Evolutionary conservation across 2,888 invertebrate species (phyloP).

Genomic region (Lypha dubia): DNA sequence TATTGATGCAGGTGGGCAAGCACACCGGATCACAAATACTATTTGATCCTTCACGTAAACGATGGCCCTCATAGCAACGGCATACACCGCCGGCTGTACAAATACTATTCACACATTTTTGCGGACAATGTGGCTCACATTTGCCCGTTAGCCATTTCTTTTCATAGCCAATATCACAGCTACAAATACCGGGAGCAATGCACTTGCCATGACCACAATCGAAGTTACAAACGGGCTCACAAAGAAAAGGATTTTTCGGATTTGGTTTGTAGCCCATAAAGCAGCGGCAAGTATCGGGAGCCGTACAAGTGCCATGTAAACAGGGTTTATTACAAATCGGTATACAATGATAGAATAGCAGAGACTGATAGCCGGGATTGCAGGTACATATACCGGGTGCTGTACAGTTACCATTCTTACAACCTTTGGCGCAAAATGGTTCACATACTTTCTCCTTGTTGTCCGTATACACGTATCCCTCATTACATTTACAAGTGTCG

Average conservation of each 20-base stretch:
- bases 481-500: slow-evolving; percentile 81
- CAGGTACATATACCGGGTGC: slow-evolving; percentile 82
- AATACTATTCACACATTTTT: slow-evolving; percentile 81
- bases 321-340: slow-evolving; percentile 79
- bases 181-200: slow-evolving; percentile 80
- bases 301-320: slow-evolving; percentile 79
- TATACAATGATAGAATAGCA: slow-evolving; percentile 78
- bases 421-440: slow-evolving; percentile 77
- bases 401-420: slow-evolving; percentile 83
- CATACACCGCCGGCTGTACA: slow-evolving; percentile 85
- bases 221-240: slow-evolving; percentile 79
- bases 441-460: slow-evolving; percentile 79
- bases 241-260: slow-evolving; percentile 72
- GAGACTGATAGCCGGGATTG: slow-evolving; percentile 78
- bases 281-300: slow-evolving; percentile 84
- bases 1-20: slow-evolving; percentile 81
- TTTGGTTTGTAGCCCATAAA: slow-evolving; percentile 81
- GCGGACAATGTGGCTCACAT: slow-evolving; percentile 79
- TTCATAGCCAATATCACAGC: slow-evolving; percentile 79
- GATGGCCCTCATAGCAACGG: slow-evolving; percentile 85
- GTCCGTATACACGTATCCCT: slow-evolving; percentile 76
- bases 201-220: slow-evolving; percentile 80
- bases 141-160: slow-evolving; percentile 79
- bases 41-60: slow-evolving; percentile 76
- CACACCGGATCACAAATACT: slow-evolving; percentile 81